A percentile compares a stretch with the other conserved stretches of the same genome.
Conservation (phyloP, 2,888 invertebrate species). For the Epinotia nisella region DNA sequence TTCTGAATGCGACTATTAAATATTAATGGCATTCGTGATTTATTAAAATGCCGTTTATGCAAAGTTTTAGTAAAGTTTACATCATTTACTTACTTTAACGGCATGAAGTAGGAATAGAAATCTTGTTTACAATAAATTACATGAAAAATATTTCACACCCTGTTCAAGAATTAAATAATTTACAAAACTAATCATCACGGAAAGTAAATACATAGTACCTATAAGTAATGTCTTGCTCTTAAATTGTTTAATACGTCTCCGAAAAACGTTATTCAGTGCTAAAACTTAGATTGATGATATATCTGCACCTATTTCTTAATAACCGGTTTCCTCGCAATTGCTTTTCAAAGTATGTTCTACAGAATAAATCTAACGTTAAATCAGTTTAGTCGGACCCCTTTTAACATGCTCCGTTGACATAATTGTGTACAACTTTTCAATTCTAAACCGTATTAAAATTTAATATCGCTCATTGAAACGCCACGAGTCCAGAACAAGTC, state of each 20-base stretch:
- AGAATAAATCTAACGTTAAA: slow-evolving; percentile 20
- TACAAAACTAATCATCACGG: no score
- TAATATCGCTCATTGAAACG: slow-evolving; percentile 20
- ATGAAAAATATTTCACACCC: no score
- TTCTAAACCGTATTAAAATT: slow-evolving; percentile 26
- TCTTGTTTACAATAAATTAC: neutral
- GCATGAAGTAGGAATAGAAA: neutral
- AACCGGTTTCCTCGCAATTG: slow-evolving; percentile 18
- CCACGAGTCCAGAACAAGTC: slow-evolving; percentile 32
- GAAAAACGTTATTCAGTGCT: neutral
- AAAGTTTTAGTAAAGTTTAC: slow-evolving; percentile 15
- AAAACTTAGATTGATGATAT: neutral
- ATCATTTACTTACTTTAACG: slow-evolving; percentile 3
- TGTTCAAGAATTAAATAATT: no score
- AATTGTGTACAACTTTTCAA: slow-evolving; percentile 25
- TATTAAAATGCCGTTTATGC: slow-evolving; percentile 19
- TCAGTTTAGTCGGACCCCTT: slow-evolving; percentile 7
- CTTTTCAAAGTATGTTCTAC: neutral
- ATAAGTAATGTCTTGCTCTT: no score
- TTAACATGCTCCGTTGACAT: slow-evolving; percentile 19
- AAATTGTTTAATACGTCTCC: neutral
- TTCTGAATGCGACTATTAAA: slow-evolving; percentile 8
- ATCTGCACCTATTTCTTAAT: slow-evolving; percentile 8
- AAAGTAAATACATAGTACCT: no score
- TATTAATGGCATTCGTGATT: slow-evolving; percentile 24